These are phyloP conservation scores for Oxyruncus cristatus DNA, from an alignment of 2,113 vertebrate species.

Conservation along the genomic window DNA sequence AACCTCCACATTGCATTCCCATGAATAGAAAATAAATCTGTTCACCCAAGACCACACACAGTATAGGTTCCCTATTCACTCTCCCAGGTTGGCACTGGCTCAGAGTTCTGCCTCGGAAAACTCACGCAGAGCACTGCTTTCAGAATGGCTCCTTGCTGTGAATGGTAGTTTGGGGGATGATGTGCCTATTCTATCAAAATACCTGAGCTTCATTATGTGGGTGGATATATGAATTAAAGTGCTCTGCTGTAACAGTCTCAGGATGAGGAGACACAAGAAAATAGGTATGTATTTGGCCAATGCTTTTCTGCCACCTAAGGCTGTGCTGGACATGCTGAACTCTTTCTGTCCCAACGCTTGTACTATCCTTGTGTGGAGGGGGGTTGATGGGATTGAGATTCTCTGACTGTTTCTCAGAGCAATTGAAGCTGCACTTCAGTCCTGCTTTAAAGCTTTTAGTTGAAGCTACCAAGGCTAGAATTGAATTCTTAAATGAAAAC, in stretches of 20 bases:
- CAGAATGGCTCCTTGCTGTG: not conserved
- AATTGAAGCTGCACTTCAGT: not conserved
- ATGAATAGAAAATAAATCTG: constrained; percentile 28
- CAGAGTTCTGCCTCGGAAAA: not conserved
- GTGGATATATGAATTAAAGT: not conserved
- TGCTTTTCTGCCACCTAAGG: not conserved
- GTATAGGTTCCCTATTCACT: not conserved
- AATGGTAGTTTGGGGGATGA: not conserved
- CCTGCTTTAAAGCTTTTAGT: not conserved
- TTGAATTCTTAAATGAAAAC: not conserved
- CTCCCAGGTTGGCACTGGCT: not conserved
- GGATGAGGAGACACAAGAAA: not conserved
- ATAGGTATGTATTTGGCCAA: not conserved
- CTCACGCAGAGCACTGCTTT: not conserved
- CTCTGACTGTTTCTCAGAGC: not conserved
- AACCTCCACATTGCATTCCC: not conserved
- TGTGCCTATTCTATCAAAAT: not conserved
- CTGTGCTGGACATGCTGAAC: not conserved
- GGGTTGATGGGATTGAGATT: not conserved
- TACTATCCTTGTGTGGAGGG: not conserved
- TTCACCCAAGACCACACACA: constrained; percentile 6
- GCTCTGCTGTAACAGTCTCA: not conserved
- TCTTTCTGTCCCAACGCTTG: not conserved
- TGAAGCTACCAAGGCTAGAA: not conserved
- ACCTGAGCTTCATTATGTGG: not conserved